phyloP scores from a whole-genome alignment of 2,797 vertebrate species.

The Danio albolineatus region DNA sequence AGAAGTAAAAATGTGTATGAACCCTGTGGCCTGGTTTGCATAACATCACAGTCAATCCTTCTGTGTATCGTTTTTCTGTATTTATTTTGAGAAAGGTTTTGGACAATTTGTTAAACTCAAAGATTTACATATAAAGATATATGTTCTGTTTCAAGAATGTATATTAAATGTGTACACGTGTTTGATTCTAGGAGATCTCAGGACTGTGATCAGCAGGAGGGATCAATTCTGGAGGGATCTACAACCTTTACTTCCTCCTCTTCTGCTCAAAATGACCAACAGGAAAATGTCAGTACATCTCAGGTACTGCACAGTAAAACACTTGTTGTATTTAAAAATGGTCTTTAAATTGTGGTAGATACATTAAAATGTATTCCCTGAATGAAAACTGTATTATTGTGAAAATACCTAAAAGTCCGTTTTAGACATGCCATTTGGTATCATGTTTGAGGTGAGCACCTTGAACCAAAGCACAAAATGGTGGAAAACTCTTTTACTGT shows the following conservation, averaged over 20 bases:
- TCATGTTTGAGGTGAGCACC: too few species aligned
- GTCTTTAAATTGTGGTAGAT: too few species aligned
- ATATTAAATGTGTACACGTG: neutral
- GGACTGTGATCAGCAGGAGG: conserved; percentile 56
- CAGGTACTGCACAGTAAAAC: conserved; percentile 33
- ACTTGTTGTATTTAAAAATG: too few species aligned
- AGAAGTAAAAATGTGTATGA: too few species aligned
- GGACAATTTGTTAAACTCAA: neutral
- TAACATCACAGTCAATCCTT: neutral
- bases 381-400: too few species aligned
- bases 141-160: neutral
- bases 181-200: conserved; percentile 58
- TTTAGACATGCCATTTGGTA: too few species aligned
- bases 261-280: conserved; percentile 19
- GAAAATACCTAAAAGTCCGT: too few species aligned
- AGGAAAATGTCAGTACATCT: conserved; percentile 3
- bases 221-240: conserved; percentile 62
- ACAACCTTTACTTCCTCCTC: conserved; percentile 56
- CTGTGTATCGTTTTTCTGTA: neutral
- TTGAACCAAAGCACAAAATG: too few species aligned
- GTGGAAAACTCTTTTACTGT: too few species aligned
- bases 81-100: neutral
- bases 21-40: neutral
- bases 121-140: neutral
- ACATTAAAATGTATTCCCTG: too few species aligned